These are phyloP conservation scores for Mactromeris polynyma DNA, from an alignment of 2,888 invertebrate species.

Conservation along the genomic window DNA sequence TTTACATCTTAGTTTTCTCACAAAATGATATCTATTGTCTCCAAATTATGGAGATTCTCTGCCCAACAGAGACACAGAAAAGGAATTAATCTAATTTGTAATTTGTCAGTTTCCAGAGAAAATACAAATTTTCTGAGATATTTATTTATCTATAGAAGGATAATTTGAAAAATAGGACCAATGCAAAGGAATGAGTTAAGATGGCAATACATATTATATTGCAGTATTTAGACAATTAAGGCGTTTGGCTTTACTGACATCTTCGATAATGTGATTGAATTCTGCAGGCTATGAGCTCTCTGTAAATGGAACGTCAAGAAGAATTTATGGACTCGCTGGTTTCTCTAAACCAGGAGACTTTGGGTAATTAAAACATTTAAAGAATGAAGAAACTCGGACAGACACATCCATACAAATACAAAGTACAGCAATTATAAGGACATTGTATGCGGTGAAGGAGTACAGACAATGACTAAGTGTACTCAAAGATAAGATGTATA, in stretches of 20 bases:
- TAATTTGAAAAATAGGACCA: constrained; percentile 20
- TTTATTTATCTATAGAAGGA: not conserved
- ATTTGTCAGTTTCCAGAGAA: constrained; percentile 24
- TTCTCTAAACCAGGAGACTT: not conserved
- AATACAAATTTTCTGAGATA: not conserved
- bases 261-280: not conserved
- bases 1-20: constrained; percentile 23
- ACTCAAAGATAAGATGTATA: not conserved
- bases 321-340: not conserved
- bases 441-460: not conserved
- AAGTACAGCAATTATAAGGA: not conserved
- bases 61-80: constrained; percentile 17
- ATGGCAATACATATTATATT: not conserved
- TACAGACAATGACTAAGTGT: not conserved
- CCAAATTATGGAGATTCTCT: constrained; percentile 26
- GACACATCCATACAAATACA: not conserved
- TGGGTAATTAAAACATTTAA: not conserved
- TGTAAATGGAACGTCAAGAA: not conserved
- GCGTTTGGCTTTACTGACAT: not conserved
- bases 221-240: not conserved
- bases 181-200: not conserved
- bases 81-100: constrained; percentile 25
- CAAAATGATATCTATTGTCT: constrained; percentile 30
- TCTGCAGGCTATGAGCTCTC: not conserved
- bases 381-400: not conserved